These are phyloP conservation scores for Melieria crassipennis DNA, from an alignment of 2,888 invertebrate genomes.

Conservation along the genomic window DNA sequence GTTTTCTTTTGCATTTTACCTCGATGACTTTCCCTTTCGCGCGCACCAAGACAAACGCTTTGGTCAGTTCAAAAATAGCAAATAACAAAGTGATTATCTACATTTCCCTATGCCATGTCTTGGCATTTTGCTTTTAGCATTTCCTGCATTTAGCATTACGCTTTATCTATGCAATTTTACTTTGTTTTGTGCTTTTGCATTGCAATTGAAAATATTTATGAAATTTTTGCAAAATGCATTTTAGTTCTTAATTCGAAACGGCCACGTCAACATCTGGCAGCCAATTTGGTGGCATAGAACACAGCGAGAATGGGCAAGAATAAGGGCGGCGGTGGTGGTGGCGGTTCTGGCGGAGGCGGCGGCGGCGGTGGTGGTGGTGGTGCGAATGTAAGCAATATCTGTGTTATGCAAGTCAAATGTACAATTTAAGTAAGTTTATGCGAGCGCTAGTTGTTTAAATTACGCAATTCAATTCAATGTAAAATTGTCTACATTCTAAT, in stretches of 20 bases:
- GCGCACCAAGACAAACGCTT: too few relatives aligned
- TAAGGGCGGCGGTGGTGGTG: constrained; percentile 54
- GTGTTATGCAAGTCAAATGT: constrained; percentile 58
- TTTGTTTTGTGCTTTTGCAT: constrained; percentile 26
- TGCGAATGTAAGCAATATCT: constrained; percentile 63
- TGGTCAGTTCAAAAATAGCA: too few relatives aligned
- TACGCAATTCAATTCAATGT: too few relatives aligned
- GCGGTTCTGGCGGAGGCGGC: constrained; percentile 50
- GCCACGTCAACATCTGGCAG: constrained; percentile 15
- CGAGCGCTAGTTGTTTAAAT: too few relatives aligned
- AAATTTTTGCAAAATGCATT: constrained; percentile 38
- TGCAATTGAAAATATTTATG: constrained; percentile 44
- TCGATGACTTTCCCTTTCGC: too few relatives aligned
- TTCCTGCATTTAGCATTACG: constrained; percentile 13
- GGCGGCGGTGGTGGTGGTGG: constrained; percentile 53
- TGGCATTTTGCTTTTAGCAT: neutral
- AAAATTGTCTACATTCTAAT: too few relatives aligned
- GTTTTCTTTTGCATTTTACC: too few relatives aligned
- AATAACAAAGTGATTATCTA: too few relatives aligned
- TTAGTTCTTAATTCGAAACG: constrained; percentile 39
- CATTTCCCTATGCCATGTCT: too few relatives aligned
- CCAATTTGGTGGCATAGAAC: neutral
- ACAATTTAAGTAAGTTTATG: too few relatives aligned
- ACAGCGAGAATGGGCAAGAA: constrained; percentile 59
- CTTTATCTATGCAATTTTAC: constrained; percentile 21